Conservation (phyloP, 2,888 invertebrate species). For the Rotaria sp. region DNA sequence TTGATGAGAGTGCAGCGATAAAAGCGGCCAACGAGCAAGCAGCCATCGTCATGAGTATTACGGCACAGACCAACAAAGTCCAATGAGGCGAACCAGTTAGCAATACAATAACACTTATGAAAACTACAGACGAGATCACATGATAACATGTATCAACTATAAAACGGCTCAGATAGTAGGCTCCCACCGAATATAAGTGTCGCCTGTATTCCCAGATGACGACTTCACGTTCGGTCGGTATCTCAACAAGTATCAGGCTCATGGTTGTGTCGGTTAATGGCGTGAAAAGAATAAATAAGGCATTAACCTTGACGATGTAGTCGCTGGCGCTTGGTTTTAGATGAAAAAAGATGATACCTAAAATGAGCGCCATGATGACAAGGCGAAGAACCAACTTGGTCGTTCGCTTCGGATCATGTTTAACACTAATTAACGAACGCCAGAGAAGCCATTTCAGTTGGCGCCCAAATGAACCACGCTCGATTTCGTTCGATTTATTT, state of each 20-base stretch:
- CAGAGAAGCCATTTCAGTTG: conserved; percentile 71
- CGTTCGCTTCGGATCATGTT: conserved; percentile 81
- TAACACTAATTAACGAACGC: conserved; percentile 78
- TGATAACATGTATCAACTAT: conserved; percentile 35
- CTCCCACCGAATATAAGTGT: conserved; percentile 47
- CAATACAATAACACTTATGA: neutral
- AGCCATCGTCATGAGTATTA: neutral
- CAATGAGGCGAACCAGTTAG: neutral
- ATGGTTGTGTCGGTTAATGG: conserved; percentile 31
- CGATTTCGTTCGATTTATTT: neutral
- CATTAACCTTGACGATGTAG: conserved; percentile 35
- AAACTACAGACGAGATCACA: neutral
- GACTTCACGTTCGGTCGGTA: conserved; percentile 48
- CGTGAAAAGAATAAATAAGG: conserved; percentile 31
- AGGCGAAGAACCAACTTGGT: conserved; percentile 80
- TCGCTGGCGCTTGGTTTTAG: neutral
- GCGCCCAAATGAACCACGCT: neutral
- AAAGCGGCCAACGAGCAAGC: neutral
- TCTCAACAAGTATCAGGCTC: conserved; percentile 46
- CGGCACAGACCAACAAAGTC: neutral
- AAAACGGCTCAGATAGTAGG: conserved; percentile 48
- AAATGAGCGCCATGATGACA: conserved; percentile 51
- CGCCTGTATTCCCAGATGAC: conserved; percentile 49
- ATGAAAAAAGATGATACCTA: conserved; percentile 32
- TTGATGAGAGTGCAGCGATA: neutral